A percentile compares a stretch with the other conserved stretches of the same genome.
Conservation (phyloP, 2,888 invertebrate species). For the Colostygia pectinataria region DNA sequence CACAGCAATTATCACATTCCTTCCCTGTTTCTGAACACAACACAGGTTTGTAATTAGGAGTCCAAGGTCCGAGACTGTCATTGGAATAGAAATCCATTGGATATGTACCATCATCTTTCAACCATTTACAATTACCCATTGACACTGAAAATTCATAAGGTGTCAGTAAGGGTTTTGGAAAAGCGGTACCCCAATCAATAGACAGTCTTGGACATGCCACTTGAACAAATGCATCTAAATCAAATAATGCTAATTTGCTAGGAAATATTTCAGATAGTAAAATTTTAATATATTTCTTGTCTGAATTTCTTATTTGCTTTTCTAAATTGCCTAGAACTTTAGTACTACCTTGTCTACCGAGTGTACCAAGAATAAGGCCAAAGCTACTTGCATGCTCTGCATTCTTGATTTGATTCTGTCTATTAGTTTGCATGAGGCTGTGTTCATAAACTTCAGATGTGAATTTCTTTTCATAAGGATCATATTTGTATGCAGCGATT, state of each 20-base stretch:
- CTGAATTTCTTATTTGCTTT: slow-evolving; percentile 83
- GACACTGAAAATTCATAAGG: slow-evolving; percentile 96
- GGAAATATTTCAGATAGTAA: slow-evolving; percentile 98
- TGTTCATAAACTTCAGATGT: slow-evolving; percentile 96
- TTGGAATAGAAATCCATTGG: slow-evolving; percentile 99
- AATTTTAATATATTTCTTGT: slow-evolving; percentile 88
- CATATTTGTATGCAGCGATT: slow-evolving; percentile 94
- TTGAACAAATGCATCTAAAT: slow-evolving; percentile 90
- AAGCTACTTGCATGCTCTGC: slow-evolving; percentile 86
- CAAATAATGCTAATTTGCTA: slow-evolving; percentile 92
- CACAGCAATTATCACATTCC: slow-evolving; percentile 84
- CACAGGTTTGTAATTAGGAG: slow-evolving; percentile 94
- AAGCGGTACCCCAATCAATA: slow-evolving; percentile 98
- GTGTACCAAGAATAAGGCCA: slow-evolving; percentile 96
- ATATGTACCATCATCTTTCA: slow-evolving; percentile 87
- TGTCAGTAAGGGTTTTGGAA: slow-evolving; percentile 93
- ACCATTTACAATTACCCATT: slow-evolving; percentile 87
- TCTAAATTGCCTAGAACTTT: slow-evolving; percentile 91
- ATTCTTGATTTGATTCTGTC: slow-evolving; percentile 87
- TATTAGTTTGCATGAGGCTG: slow-evolving; percentile 88
- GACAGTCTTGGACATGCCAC: slow-evolving; percentile 98
- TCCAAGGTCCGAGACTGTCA: slow-evolving; percentile 97
- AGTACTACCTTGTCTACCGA: slow-evolving; percentile 97
- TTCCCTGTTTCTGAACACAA: slow-evolving; percentile 83
- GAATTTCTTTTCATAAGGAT: slow-evolving; percentile 98